phyloP scores from a whole-genome alignment of 2,888 invertebrate species.

The Exocentrus adspersus region DNA sequence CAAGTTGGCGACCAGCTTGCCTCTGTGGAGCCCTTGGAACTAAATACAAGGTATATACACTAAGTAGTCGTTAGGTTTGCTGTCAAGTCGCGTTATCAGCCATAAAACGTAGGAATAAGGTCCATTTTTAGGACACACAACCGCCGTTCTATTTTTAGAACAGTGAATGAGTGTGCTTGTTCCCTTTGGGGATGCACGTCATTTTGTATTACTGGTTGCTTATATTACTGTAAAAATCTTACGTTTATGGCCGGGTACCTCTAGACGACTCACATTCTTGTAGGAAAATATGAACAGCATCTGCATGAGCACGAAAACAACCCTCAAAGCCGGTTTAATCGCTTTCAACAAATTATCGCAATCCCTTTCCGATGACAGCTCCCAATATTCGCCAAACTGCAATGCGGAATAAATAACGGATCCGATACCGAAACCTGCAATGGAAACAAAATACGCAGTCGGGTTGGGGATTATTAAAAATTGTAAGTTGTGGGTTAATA shows the following conservation, averaged over 20 bases:
- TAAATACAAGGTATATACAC: no score
- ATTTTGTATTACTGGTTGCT: no score
- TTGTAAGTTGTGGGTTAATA: slow-evolving; percentile 4
- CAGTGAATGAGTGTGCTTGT: no score
- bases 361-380: slow-evolving; percentile 77
- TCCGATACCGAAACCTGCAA: slow-evolving; percentile 93
- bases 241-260: background rate
- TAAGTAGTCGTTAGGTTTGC: no score
- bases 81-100: no score
- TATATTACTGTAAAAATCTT: no score
- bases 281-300: slow-evolving; percentile 95
- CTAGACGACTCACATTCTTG: slow-evolving; percentile 70
- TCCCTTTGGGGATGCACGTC: no score
- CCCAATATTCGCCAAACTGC: slow-evolving; percentile 95
- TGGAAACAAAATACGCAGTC: slow-evolving; percentile 47
- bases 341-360: slow-evolving; percentile 70
- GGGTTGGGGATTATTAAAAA: slow-evolving; percentile 12
- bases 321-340: slow-evolving; percentile 83
- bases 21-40: slow-evolving; percentile 42
- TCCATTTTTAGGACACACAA: no score
- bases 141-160: no score
- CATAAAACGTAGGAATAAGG: no score
- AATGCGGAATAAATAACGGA: slow-evolving; percentile 97
- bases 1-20: slow-evolving; percentile 79
- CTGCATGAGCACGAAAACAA: slow-evolving; percentile 87